Evolutionary conservation across 2,888 invertebrate species (phyloP).

Genomic region (Lasius fuliginosus): DNA sequence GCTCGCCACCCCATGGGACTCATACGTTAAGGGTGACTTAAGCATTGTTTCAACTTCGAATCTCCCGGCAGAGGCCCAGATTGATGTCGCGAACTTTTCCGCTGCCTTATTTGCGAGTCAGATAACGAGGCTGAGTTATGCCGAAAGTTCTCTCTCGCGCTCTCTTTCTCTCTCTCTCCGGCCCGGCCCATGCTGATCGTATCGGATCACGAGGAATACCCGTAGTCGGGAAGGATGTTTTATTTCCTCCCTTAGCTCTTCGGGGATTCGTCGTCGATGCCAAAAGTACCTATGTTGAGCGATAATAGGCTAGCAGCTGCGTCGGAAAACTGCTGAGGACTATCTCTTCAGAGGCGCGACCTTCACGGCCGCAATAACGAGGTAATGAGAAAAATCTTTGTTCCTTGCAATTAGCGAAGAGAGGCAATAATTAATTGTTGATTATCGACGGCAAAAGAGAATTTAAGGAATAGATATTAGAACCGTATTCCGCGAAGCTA

Average conservation of each 20-base stretch:
- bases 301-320: constrained; percentile 65
- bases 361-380: constrained; percentile 10
- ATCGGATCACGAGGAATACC: constrained; percentile 74
- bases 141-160: constrained; percentile 80
- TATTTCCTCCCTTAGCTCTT: constrained; percentile 77
- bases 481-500: constrained; percentile 1
- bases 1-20: constrained; percentile 81
- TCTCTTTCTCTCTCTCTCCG: constrained; percentile 46
- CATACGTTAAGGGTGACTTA: constrained; percentile 86
- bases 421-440: constrained; percentile 35
- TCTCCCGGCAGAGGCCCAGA: constrained; percentile 84
- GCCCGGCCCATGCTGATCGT: constrained; percentile 56
- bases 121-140: constrained; percentile 86
- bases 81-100: constrained; percentile 86
- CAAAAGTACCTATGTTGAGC: constrained; percentile 64
- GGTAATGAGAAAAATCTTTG: constrained; percentile 36
- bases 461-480: neutral
- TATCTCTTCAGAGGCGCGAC: constrained; percentile 9
- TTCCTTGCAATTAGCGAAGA: neutral
- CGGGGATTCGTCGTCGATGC: constrained; percentile 70
- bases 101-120: constrained; percentile 86
- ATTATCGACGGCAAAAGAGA: neutral
- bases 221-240: constrained; percentile 72
- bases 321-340: constrained; percentile 3
- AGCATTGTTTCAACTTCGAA: constrained; percentile 86